Percentiles rank a stretch among this genome's conserved stretches.
Evolutionary conservation across 1,140 invertebrate genomes (phyloP).

Genomic region (Euura saliciscinereae): DNA sequence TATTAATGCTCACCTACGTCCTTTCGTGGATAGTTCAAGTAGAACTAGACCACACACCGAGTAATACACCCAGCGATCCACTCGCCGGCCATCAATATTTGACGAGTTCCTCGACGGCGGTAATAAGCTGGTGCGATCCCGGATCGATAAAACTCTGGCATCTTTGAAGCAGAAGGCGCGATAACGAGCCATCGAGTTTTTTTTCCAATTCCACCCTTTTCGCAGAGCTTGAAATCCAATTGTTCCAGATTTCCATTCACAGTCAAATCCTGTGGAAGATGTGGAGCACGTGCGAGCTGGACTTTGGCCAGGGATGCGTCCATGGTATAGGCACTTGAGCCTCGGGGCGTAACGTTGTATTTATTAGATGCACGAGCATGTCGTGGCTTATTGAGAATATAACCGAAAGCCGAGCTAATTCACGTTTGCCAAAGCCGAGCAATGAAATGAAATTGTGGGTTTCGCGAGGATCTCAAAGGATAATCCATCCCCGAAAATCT

Average conservation of each 20-base stretch:
- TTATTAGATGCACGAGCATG: conserved; percentile 49
- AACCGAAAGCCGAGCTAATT: conserved; percentile 32
- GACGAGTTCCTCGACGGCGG: background rate
- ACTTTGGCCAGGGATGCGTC: conserved; percentile 48
- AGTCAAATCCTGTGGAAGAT: background rate
- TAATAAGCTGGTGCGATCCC: background rate
- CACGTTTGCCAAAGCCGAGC: too few species aligned
- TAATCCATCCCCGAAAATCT: too few species aligned
- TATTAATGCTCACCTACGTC: conserved; percentile 3
- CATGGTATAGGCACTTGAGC: conserved; percentile 11
- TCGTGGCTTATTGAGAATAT: conserved; percentile 45
- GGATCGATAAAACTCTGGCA: too few species aligned
- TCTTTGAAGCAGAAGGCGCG: too few species aligned
- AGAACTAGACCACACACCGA: background rate
- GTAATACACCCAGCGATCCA: background rate
- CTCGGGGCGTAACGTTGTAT: conserved; percentile 36
- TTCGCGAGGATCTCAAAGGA: too few species aligned
- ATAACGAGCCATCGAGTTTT: background rate
- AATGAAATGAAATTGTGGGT: too few species aligned
- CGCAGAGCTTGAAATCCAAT: background rate
- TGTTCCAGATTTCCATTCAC: background rate
- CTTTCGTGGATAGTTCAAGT: background rate
- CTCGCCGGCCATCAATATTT: background rate
- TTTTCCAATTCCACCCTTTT: too few species aligned
- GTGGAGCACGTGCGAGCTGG: conserved; percentile 28